Evolutionary conservation across 2,113 vertebrate genomes (phyloP).

Genomic region (Anolis sagrei): DNA sequence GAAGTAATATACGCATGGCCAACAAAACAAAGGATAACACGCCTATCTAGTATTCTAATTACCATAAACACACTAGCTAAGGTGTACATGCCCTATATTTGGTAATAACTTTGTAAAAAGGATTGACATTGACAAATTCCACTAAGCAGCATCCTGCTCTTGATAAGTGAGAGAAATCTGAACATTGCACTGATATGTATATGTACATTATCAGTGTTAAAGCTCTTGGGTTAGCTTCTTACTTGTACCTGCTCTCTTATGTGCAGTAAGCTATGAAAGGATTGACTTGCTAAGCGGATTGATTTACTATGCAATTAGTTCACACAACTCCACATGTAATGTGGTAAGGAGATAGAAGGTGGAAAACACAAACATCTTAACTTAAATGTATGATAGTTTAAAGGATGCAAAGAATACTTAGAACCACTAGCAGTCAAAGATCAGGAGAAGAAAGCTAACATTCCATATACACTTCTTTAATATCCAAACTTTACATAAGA

Average conservation of each 20-base stretch:
- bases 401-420: constrained; percentile 27
- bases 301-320: neutral
- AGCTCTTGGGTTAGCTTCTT: neutral
- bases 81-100: neutral
- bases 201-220: neutral
- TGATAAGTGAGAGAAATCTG: neutral
- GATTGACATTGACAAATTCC: neutral
- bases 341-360: neutral
- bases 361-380: neutral
- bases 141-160: neutral
- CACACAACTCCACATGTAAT: neutral
- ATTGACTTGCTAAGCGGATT: neutral
- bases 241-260: constrained; percentile 17
- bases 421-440: neutral
- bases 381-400: neutral
- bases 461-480: neutral
- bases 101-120: neutral
- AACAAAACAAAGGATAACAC: neutral
- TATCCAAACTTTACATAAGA: neutral
- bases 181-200: neutral
- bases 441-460: constrained; percentile 5
- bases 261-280: neutral
- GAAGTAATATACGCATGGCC: neutral
- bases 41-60: neutral
- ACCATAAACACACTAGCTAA: neutral